A percentile compares a stretch with the other conserved stretches of the same genome.
Evolutionary conservation across 2,113 vertebrate genomes (phyloP).

Genomic region (Euleptes europaea): DNA sequence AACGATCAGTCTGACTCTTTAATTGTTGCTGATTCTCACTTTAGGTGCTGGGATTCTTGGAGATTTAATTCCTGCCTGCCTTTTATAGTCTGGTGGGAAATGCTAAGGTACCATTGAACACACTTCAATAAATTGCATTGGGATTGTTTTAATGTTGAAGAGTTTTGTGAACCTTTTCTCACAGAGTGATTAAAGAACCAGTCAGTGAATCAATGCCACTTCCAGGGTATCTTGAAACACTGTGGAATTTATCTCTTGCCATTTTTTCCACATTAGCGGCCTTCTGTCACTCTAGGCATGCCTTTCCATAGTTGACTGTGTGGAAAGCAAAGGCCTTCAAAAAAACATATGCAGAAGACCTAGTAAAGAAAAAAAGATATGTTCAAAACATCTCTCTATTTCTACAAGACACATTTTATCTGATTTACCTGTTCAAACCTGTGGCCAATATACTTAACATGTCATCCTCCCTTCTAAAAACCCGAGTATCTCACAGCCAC

Average conservation of each 20-base stretch:
- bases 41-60: background rate
- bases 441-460: background rate
- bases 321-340: background rate
- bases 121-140: constrained; percentile 18
- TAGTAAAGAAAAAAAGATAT: background rate
- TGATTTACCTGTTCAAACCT: background rate
- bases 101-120: constrained; percentile 24
- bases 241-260: background rate
- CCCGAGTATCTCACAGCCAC: no score
- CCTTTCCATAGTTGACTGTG: background rate
- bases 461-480: no score
- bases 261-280: background rate
- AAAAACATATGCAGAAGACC: background rate
- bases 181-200: background rate
- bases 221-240: background rate
- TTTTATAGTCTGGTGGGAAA: constrained; percentile 1
- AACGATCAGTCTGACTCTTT: background rate
- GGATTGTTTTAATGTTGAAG: constrained; percentile 14
- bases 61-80: background rate
- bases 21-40: background rate
- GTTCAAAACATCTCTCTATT: background rate
- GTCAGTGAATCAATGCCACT: background rate
- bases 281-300: background rate
- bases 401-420: background rate
- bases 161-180: background rate